Percentiles rank a stretch among this genome's conserved stretches.
Evolutionary conservation across 2,797 vertebrate species (phyloP).

Genomic region (Catharus ustulatus): DNA sequence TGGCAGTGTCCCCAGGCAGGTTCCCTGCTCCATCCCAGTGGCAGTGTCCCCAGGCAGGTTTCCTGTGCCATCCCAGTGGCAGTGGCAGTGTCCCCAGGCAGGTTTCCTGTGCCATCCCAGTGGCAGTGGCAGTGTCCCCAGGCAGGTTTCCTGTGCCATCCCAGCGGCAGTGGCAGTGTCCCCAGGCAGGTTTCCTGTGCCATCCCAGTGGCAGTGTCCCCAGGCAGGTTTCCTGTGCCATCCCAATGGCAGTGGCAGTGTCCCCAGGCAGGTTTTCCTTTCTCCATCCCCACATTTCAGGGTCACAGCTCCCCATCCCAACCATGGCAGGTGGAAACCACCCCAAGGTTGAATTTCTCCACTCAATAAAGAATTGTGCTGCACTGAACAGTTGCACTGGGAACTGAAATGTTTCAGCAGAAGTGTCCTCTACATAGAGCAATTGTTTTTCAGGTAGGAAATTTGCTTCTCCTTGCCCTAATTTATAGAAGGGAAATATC

Average conservation of each 20-base stretch:
- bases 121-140: no score
- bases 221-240: rapidly evolving
- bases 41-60: no score
- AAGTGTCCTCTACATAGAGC: rapidly evolving
- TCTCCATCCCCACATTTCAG: no score
- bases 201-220: rapidly evolving
- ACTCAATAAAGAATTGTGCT: background rate
- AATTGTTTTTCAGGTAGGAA: background rate
- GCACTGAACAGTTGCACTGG: rapidly evolving
- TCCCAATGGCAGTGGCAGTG: no score
- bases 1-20: rapidly evolving
- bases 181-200: background rate
- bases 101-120: no score
- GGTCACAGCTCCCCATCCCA: background rate
- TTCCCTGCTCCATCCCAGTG: no score
- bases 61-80: no score
- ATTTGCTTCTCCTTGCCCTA: background rate
- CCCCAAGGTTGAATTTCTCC: rapidly evolving
- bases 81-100: no score
- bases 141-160: no score
- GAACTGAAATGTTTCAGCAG: background rate
- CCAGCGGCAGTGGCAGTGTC: no score
- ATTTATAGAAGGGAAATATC: background rate
- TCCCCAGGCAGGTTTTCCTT: no score
- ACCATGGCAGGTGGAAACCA: rapidly evolving